These are phyloP conservation scores for Lutra lutra DNA, from an alignment of 2,797 vertebrate genomes.

Conservation along the genomic window DNA sequence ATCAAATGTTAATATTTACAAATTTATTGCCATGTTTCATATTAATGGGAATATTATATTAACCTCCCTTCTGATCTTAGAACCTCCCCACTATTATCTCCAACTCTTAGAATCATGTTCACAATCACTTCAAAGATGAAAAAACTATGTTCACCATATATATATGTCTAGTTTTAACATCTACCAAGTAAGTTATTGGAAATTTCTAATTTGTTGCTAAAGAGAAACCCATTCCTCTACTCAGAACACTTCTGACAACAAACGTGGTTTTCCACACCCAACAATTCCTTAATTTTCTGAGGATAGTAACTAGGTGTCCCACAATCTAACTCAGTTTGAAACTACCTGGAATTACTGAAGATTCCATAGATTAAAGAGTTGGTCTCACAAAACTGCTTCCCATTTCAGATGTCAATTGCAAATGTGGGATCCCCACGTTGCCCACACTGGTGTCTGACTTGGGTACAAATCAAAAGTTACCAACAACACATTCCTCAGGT, in stretches of 20 bases:
- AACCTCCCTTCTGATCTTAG: background rate
- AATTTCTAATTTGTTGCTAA: background rate
- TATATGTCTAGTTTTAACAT: background rate
- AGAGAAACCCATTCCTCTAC: background rate
- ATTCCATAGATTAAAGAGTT: background rate
- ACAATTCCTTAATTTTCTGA: background rate
- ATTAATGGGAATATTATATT: background rate
- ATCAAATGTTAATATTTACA: slow-evolving; percentile 35
- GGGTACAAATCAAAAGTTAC: background rate
- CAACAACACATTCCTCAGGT: background rate
- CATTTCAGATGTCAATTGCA: background rate
- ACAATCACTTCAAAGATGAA: background rate
- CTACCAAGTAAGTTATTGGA: background rate
- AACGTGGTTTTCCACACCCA: background rate
- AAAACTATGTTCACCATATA: background rate
- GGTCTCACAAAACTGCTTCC: background rate
- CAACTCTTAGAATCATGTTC: background rate
- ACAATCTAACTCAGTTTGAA: background rate
- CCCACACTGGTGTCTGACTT: background rate
- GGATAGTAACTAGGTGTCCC: background rate
- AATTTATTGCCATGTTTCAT: background rate
- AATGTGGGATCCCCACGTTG: background rate
- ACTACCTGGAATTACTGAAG: background rate
- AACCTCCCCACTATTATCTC: background rate
- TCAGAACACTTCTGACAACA: background rate